Evolutionary conservation across 2,797 vertebrate species (phyloP).

Genomic region (Sebastolobus altivelis): DNA sequence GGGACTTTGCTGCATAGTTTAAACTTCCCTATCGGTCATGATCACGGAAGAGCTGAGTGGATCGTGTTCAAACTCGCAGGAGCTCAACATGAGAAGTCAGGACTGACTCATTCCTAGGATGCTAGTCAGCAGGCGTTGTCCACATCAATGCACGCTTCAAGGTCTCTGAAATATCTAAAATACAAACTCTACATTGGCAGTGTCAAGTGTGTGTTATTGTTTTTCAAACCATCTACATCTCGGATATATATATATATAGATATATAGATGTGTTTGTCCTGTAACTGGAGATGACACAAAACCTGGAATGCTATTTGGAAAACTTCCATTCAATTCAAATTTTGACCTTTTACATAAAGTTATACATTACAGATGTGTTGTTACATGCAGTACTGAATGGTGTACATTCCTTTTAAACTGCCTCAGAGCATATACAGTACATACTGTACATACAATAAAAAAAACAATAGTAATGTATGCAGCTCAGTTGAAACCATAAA

Average conservation of each 20-base stretch:
- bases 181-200: background rate
- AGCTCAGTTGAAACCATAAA: background rate
- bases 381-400: background rate
- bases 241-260: background rate
- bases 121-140: conserved; percentile 66
- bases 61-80: conserved; percentile 73
- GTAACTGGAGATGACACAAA: background rate
- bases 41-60: background rate
- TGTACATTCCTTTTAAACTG: background rate
- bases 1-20: background rate
- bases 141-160: background rate
- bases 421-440: background rate
- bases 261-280: background rate
- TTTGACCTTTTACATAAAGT: background rate
- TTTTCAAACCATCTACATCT: background rate
- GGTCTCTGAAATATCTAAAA: background rate
- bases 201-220: background rate
- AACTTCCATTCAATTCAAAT: background rate
- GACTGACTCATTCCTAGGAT: conserved; percentile 68
- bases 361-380: background rate
- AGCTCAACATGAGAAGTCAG: conserved; percentile 22
- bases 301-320: background rate
- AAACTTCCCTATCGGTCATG: background rate
- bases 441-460: too few species aligned
- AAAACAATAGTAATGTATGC: background rate